Evolutionary conservation across 2,888 invertebrate species (phyloP), one percentile per base, ranked within the genome.

Genomic region (Idaea dimidiata): DNA sequence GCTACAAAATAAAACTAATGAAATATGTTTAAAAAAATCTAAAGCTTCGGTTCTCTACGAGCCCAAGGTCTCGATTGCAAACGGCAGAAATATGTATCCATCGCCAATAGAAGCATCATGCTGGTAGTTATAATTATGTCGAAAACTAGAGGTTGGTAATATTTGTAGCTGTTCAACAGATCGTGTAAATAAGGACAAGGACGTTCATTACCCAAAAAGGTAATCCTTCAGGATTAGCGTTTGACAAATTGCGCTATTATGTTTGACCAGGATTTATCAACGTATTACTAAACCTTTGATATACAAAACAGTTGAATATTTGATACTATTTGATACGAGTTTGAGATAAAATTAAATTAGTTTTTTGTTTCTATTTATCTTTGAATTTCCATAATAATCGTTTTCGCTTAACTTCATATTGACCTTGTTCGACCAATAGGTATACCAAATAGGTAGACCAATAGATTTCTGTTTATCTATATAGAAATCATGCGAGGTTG

Each of bases 171-270:
- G 63, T 67, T 69, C 70, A 71, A 71, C 64, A 60, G 65, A 54
- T 68, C 63, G 66, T 43, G 14, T 70, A 62, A 72, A 68, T 62
- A 66, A 68, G 66, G 66, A 62, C 62, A 69, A 43, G 62, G 62
- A 58, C 67, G 69, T 73, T 77, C 60, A 75, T 76, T 77, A 72
- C 61, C 66, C 61, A 67, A 71, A 72, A 76, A 70, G 71, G 72
- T 74, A 72, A 76, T 77, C 72, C 72, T 68, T 67, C 61, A 63
- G 74, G 76, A 73, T 79, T 78, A 76, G 54, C 64, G 64, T 67
- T 70, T 77, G 77, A 79, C 67, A 76, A 78, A 81, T 79, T 71
- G 72, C 63, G 65, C 68, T 64, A 75, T 75, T 77, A 71, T 72
- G 64, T 71, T 72, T 69, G 69, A 69, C 68, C 71, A 71, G 68